Conservation (phyloP, 2,888 invertebrate species). For the Oligia strigilis region DNA sequence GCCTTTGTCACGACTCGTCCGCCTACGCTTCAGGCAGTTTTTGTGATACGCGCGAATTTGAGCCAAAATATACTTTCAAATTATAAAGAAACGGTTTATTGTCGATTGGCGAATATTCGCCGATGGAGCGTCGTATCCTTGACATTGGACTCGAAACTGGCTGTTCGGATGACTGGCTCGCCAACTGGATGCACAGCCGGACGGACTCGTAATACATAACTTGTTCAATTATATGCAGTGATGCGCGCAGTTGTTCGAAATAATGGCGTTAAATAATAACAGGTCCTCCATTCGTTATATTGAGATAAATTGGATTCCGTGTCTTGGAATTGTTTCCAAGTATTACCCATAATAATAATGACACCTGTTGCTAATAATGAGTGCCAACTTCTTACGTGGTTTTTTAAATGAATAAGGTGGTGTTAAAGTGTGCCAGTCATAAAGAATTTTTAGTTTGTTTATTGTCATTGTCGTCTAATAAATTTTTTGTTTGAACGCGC, state of each 20-base stretch:
- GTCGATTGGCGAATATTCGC: conserved; percentile 41
- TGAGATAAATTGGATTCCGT: conserved; percentile 37
- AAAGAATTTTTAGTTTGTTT: conserved; percentile 1
- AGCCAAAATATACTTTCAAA: conserved; percentile 57
- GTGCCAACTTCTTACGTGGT: conserved; percentile 10
- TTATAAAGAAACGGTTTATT: conserved; percentile 54
- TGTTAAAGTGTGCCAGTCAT: conserved; percentile 13
- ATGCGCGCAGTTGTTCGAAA: conserved; percentile 50
- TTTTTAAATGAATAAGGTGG: conserved; percentile 9
- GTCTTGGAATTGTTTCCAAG: conserved; percentile 12
- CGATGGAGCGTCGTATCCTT: conserved; percentile 66
- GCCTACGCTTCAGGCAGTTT: conserved; percentile 67
- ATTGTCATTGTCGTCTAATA: neutral
- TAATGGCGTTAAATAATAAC: conserved; percentile 54
- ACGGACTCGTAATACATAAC: conserved; percentile 45
- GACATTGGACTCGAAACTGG: conserved; percentile 71
- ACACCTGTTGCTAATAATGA: conserved; percentile 34
- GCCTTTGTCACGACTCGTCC: conserved; percentile 71
- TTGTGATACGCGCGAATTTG: conserved; percentile 46
- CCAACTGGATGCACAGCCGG: conserved; percentile 50
- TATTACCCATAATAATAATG: neutral
- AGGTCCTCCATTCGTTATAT: conserved; percentile 22
- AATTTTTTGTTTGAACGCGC: too few relatives aligned
- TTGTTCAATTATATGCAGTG: conserved; percentile 49
- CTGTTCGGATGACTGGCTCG: conserved; percentile 59